Evolutionary conservation across 2,113 vertebrate species (phyloP).

Genomic region (Mirza zaza): DNA sequence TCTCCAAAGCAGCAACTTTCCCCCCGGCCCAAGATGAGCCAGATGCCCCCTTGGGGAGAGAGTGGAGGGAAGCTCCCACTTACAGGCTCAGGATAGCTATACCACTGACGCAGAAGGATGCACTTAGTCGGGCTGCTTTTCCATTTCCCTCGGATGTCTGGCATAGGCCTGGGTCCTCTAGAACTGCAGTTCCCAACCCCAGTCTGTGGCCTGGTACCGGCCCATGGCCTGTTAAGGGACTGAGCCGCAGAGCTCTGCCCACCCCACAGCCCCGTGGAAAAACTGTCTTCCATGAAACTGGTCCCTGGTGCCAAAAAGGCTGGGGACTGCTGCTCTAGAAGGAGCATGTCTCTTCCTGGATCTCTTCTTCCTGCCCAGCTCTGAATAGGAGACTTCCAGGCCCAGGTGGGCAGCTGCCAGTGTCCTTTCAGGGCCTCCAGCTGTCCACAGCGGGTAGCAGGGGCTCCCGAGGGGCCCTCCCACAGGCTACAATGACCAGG

Average conservation of each 20-base stretch:
- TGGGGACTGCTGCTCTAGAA: background rate
- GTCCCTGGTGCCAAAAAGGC: too few relatives aligned
- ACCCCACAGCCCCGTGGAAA: too few relatives aligned
- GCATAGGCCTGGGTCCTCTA: background rate
- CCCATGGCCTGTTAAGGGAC: too few relatives aligned
- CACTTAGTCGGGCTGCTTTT: too few relatives aligned
- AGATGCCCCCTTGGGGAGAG: background rate
- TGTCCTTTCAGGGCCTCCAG: background rate
- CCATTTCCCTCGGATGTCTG: background rate
- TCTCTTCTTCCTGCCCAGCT: background rate
- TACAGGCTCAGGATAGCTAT: fast-evolving
- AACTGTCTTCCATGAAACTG: too few relatives aligned
- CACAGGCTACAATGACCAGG: background rate
- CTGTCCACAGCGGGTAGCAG: background rate
- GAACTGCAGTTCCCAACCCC: background rate
- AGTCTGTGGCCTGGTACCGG: too few relatives aligned
- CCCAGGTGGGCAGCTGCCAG: fast-evolving
- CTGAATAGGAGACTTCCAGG: background rate
- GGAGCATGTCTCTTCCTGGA: background rate
- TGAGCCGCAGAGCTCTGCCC: too few relatives aligned
- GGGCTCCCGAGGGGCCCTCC: background rate
- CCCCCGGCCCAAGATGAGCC: background rate
- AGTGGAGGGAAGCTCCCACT: background rate
- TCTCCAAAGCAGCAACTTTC: background rate
- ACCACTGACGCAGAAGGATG: background rate